Base-by-base conservation (phyloP, 2,113 vertebrate genomes). In the Piprites chloris region DNA sequence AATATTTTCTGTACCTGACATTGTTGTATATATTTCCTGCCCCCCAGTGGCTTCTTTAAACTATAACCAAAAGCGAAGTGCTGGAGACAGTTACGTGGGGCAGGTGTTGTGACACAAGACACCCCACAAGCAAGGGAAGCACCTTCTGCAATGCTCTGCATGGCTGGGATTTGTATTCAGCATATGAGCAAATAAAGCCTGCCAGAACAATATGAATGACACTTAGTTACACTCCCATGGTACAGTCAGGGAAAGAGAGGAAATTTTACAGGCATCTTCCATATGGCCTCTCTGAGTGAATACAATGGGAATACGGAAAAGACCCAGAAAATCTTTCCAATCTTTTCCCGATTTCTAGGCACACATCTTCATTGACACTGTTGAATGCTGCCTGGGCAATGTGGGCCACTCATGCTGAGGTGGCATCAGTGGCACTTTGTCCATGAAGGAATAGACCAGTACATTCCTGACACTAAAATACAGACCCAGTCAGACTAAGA, bases 391-490 rank as follows among this genome's bases (percentile, higher is more conserved):
- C 24, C 32, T 44, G 42, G 33, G 28, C 41, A 58, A 32, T 49
- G 32, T 1, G 0, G 63, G 41, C 55, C 83, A 81, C 0, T 1
- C 44, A 39, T 11, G 49, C 28, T 39, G 20, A 76, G 14, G 21
- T 87, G 77, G 46, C 49, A 37, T 11, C 55, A 32, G 27, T 16
- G 42, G 30, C 24, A 76, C 24, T 58, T 50, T 71, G 56, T 65
- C 33, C 71, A 65, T 46, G 3, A 32, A 76, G 28, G 11, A 42
- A 50, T 6, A 32, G 33, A 63, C 12, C 21, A 4, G 18, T 32
- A 58, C 42, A 35, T 27, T 82, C 49, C 33, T 69, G 77, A 63
- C 37, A 39, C 21, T 63, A 26, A 69, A 87, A 87, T 23, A 27
- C 2, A 14, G 33, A 59, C 14, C 2, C 11, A 14, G 9, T 32